phyloP scores from a whole-genome alignment of 2,888 invertebrate species.

The Stomorhina lunata region DNA sequence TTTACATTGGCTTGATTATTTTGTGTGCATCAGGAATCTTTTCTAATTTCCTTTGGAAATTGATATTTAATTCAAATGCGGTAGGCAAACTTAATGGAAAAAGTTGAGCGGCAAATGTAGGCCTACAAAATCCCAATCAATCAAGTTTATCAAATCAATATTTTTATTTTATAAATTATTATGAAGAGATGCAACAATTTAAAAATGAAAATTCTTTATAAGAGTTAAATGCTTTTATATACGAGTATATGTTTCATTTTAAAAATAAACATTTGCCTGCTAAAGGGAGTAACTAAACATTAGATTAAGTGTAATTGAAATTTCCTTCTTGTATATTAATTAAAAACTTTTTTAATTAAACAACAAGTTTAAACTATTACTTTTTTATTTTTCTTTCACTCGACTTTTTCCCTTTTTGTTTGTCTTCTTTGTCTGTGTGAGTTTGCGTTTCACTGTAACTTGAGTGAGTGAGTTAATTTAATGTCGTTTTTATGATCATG shows the following conservation, averaged over 20 bases:
- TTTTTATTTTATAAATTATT: no score
- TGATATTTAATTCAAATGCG: background rate
- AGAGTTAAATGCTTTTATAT: no score
- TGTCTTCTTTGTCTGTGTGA: background rate
- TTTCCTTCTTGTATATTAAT: conserved; percentile 24
- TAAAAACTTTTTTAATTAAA: conserved; percentile 60
- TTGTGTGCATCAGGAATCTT: background rate
- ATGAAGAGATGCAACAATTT: no score
- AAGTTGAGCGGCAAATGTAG: no score
- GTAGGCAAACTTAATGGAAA: background rate
- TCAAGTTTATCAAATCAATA: no score
- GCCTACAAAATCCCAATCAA: no score
- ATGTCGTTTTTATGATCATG: conserved; percentile 8
- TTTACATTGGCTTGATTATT: no score
- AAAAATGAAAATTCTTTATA: no score
- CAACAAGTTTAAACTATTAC: conserved; percentile 38
- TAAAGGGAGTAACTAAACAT: background rate
- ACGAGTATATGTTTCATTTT: no score
- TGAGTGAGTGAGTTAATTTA: conserved; percentile 33
- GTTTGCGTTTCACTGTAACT: no score
- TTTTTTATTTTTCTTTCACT: background rate
- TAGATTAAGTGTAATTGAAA: conserved; percentile 11
- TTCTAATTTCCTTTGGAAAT: conserved; percentile 43
- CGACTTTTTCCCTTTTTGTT: background rate
- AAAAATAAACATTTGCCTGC: no score